Evolutionary conservation across 1,140 invertebrate genomes (phyloP), one percentile per base, ranked within the genome.

Genomic region (Oncopodura yosiiana): DNA sequence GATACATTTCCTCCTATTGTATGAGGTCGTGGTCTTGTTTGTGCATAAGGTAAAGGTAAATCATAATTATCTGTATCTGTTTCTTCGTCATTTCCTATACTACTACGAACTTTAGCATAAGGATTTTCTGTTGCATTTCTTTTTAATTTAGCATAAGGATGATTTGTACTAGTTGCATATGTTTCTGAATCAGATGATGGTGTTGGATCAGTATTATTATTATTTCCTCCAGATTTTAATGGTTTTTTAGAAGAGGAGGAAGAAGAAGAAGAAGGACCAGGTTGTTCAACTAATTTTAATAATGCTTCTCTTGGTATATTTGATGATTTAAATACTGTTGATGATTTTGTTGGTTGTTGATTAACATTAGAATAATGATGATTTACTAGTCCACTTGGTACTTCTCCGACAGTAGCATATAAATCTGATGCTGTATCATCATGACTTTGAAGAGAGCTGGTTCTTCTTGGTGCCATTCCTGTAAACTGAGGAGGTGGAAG

Each of bases 31-130:
- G 24, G 38, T 43, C 36, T 36, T 18, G 44, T 56, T 41, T 58
- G 58, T 14, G 53, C 58, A 26, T 60, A 60, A 23, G 58, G 56
- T 30, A 58, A 56, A 3, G 60, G 56, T 14, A 53, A 37, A 49
- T 62, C 60, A 45, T 62, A 62, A 49, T 62, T 62, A 34, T 62
- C 60, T 16, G 60, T 62, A 36, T 62, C 60, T 1, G 60, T 62
- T 41, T 62, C 60, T 49, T 62, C 60, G 21, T 58, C 60, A 44
- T 50, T 44, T 6, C 24, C 16, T 27, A 36, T 21, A 5, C 42
- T 59, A 24, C 37, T 48, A 26, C 55, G 19, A 6, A 58, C 60
- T 3, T 50, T 39, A 3, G 56, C 60, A 45, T 61, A 61, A 0
- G 60, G 60, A 58, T 61, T 44, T 23, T 61, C 60, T 12, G 37